phyloP scores from a whole-genome alignment of 2,113 vertebrate genomes.

The Festucalex cinctus region DNA sequence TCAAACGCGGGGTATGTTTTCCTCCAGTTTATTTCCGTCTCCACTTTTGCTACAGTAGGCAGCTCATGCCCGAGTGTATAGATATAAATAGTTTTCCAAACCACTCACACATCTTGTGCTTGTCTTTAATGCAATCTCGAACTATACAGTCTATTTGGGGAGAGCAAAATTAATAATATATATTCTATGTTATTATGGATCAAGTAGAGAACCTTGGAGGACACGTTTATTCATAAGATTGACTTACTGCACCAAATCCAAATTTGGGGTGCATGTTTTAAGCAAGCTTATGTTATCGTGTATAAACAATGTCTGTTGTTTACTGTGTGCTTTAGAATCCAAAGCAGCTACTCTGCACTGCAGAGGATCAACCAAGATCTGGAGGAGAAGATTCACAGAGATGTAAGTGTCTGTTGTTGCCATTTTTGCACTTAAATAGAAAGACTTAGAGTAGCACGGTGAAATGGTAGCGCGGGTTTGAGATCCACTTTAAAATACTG shows the following conservation, averaged over 20 bases:
- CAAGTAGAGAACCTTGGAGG: too few relatives aligned
- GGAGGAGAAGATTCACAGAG: conserved; percentile 91
- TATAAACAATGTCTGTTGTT: conserved; percentile 1
- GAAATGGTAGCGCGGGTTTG: too few relatives aligned
- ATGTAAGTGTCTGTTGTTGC: conserved; percentile 58
- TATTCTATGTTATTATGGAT: neutral
- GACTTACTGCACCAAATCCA: neutral
- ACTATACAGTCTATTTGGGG: neutral
- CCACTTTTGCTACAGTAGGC: conserved; percentile 2
- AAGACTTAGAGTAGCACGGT: conserved; percentile 21
- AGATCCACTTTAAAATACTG: conserved; percentile 29
- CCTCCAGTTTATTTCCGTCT: neutral
- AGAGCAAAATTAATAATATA: neutral
- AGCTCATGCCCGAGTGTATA: neutral
- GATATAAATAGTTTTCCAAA: conserved; percentile 4
- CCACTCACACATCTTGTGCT: neutral
- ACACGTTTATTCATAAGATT: neutral
- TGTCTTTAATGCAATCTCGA: neutral
- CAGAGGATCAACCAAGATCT: conserved; percentile 96
- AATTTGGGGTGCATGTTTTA: neutral
- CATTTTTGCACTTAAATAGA: neutral
- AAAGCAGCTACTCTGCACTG: conserved; percentile 94
- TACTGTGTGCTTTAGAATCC: conserved; percentile 78
- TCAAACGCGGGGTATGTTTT: neutral
- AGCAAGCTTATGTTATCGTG: neutral